Evolutionary conservation across 1,140 invertebrate genomes (phyloP), one percentile per base, ranked within the genome.

Genomic region (Drosophila kikkawai): DNA sequence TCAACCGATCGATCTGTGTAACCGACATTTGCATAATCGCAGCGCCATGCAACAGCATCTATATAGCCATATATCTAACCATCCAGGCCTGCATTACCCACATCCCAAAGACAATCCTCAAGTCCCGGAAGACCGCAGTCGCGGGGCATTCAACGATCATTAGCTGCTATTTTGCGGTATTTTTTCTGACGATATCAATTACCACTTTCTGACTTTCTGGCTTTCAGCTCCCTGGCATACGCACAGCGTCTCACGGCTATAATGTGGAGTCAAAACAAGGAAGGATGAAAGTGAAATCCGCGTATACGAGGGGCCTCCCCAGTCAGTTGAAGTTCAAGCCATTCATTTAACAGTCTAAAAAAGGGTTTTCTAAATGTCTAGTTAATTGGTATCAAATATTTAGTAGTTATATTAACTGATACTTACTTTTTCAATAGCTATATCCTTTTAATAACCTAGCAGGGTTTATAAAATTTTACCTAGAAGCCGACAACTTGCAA

Each of bases 71-170:
- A 8, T 11, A 70, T 42, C 63, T 13, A 15, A 15, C 36, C 7
- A 65, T 44, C 63, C 26, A 50, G 39, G 6, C 51, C 44, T 37
- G 48, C 6, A 7, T 51, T 53, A 36, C 12, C 34, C 32, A 55
- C 26, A 55, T 9, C 36, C 19, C 26, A 29, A 17, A 42, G 39
- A 11, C 26, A 48, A 48, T 67, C 59, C 19, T 56, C 65, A 12
- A 39, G 79, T 79, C 81, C 81, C 81, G 81, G 81, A 83, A 83
- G 81, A 83, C 81, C 47, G 48, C 77, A 79, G 70, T 42, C 42
- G 59, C 41, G 41, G 26, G 59, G 50, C 60, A 58, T 57, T 81
- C 60, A 39, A 17, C 60, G 60, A 66, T 66, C 57, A 61, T 37
- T 82, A 74, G 56, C 55, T 32, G 64, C 9, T 56, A 34, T 41